Evolutionary conservation across 1,140 invertebrate genomes (phyloP), one percentile per base, ranked within the genome.

Genomic region (Sycophila sp.): DNA sequence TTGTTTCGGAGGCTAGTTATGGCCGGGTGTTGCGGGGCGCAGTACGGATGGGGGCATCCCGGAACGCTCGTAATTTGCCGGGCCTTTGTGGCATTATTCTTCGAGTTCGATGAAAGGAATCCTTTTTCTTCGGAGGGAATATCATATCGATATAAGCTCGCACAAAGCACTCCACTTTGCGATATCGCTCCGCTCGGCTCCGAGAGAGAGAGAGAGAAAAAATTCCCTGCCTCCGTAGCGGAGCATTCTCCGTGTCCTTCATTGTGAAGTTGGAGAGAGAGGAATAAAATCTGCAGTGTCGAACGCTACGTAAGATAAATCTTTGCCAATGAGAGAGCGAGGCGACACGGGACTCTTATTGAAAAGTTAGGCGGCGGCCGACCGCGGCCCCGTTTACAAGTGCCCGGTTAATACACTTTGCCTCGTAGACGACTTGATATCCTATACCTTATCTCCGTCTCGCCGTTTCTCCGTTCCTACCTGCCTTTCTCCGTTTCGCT

Each of bases 21-120:
- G n/a, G n/a, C n/a, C n/a, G n/a, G n/a, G n/a, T n/a, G n/a, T n/a
- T n/a, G n/a, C n/a, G n/a, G n/a, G n/a, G n/a, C n/a, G n/a, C n/a
- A n/a, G n/a, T n/a, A n/a, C n/a, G n/a, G 28, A 2, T 34, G 17
- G 2, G 11, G 26, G 17, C 3, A 32, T 53, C 32, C 32, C 8
- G 13, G 28, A 5, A 51, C n/a, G 11, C 30, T 56, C 6, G 22
- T 56, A 66, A 56, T 51, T 66, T 51, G 38, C 51, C 36, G 34
- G 10, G 17, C 64, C 51, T 56, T 56, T 66, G 64, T 42, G 26
- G 53, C 34, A 66, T 66, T 66, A 66, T 56, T 66, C 64, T 56
- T 55, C n/a, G n/a, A n/a, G n/a, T 19, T 17, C 26, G 24, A 30
- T 65, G 38, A 40, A 42, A 56, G 38, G 17, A 34, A 56, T 56